Evolutionary conservation across 2,113 vertebrate species (phyloP).

Genomic region (Vireo altiloquus): DNA sequence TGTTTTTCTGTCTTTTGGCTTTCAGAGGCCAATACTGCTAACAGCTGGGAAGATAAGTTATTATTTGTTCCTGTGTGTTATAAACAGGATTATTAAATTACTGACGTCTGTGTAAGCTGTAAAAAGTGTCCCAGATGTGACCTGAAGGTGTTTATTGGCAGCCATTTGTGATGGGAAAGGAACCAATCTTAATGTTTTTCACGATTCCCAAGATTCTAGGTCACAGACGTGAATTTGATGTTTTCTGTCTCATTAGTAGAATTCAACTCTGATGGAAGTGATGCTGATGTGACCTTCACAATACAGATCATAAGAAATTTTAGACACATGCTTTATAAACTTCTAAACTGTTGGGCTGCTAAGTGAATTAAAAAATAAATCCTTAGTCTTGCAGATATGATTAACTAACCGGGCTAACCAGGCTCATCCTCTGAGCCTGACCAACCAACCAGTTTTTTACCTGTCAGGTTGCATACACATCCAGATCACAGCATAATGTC

Average conservation of each 20-base stretch:
- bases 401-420: background rate
- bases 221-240: background rate
- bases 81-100: background rate
- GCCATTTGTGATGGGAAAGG: background rate
- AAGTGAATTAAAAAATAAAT: background rate
- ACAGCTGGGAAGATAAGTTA: background rate
- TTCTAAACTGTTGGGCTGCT: background rate
- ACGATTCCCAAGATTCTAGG: background rate
- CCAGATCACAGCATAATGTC: background rate
- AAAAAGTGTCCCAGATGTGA: background rate
- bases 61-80: background rate
- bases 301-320: background rate
- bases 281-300: background rate
- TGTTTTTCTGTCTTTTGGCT: background rate
- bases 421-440: background rate
- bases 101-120: fast-evolving
- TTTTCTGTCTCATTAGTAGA: background rate
- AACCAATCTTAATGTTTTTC: background rate
- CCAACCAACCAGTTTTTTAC: background rate
- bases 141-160: background rate
- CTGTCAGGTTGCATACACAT: fast-evolving
- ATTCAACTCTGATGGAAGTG: fast-evolving
- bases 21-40: background rate
- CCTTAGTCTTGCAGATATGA: background rate
- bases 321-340: background rate